Conservation (phyloP, 2,113 vertebrate genomes). For the Gymnogyps californianus region DNA sequence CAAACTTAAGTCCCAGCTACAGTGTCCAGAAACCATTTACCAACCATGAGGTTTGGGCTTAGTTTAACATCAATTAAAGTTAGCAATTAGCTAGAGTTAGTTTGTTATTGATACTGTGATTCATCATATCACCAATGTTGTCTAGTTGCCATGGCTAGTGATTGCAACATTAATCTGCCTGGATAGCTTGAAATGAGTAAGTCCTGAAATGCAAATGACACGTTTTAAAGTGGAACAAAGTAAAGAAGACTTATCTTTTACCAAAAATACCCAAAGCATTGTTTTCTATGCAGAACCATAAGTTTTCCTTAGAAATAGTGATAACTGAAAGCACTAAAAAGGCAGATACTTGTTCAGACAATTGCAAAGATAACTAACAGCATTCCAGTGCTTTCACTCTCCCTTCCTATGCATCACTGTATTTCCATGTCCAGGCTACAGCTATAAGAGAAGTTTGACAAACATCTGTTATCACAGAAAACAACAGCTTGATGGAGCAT, state of each 20-base stretch:
- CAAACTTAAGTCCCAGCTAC: neutral
- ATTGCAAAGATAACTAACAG: neutral
- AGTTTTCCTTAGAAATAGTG: neutral
- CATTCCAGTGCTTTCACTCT: neutral
- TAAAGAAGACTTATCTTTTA: neutral
- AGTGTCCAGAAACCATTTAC: neutral
- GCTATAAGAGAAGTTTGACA: neutral
- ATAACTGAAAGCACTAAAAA: neutral
- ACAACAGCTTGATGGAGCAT: neutral
- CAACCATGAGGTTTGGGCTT: neutral
- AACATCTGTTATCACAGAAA: neutral
- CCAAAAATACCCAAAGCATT: neutral
- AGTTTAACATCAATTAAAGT: neutral
- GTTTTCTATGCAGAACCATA: neutral
- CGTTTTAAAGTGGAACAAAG: neutral
- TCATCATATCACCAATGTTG: neutral
- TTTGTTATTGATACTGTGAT: neutral
- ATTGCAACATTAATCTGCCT: constrained; percentile 17
- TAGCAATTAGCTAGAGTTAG: neutral
- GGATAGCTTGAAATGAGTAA: neutral
- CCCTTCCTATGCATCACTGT: neutral
- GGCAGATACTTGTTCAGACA: neutral
- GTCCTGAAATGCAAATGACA: neutral
- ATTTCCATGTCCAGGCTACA: neutral
- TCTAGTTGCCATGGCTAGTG: neutral